phyloP scores from a whole-genome alignment of 2,888 invertebrate genomes.

The Euplagia quadripunctaria region DNA sequence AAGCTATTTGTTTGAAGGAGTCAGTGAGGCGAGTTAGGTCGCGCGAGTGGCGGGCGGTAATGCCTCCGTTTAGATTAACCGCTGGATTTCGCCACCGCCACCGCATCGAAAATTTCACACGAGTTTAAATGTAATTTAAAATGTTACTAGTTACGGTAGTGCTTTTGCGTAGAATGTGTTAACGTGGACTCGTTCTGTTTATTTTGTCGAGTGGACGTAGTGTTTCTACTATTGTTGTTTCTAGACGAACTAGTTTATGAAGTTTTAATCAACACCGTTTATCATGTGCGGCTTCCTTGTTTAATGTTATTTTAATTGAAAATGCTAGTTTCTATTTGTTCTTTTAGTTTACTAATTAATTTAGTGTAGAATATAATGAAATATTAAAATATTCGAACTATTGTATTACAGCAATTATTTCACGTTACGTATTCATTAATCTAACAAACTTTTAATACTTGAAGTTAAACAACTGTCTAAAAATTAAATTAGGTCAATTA shows the following conservation, averaged over 20 bases:
- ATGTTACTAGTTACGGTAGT: conserved; percentile 48
- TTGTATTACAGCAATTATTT: too few species aligned
- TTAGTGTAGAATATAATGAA: background rate
- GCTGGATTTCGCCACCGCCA: conserved; percentile 29
- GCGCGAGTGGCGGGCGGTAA: conserved; percentile 20
- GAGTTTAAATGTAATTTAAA: conserved; percentile 61
- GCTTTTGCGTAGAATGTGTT: conserved; percentile 39
- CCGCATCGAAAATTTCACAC: conserved; percentile 52
- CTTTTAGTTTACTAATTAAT: background rate
- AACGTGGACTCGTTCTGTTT: conserved; percentile 38
- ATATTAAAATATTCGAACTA: too few species aligned
- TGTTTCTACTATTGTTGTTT: conserved; percentile 26
- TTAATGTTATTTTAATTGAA: background rate
- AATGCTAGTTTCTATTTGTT: background rate
- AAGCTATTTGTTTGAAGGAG: conserved; percentile 34
- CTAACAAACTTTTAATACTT: too few species aligned
- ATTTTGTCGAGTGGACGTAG: conserved; percentile 35
- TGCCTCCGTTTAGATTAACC: conserved; percentile 63
- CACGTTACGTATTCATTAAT: too few species aligned
- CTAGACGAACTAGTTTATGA: conserved; percentile 33
- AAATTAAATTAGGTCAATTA: conserved; percentile 23
- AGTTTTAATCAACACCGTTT: conserved; percentile 43
- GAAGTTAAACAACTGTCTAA: background rate
- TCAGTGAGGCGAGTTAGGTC: conserved; percentile 28
- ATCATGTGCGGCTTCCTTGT: conserved; percentile 13